These are phyloP conservation scores for Hanleya hanleyi DNA, from an alignment of 2,888 invertebrate species.

Conservation along the genomic window DNA sequence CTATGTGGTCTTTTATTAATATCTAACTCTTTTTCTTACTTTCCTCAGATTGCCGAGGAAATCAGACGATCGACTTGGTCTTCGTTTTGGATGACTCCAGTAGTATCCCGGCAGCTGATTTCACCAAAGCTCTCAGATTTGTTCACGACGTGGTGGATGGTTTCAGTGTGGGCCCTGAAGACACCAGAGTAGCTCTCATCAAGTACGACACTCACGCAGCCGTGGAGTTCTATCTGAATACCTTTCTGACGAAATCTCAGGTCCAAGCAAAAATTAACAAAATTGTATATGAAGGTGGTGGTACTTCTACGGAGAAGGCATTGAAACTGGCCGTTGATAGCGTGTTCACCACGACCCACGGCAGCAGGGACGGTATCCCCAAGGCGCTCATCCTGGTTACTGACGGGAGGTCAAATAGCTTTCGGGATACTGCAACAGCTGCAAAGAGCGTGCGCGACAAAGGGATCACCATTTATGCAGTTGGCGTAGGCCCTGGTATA, in stretches of 20 bases:
- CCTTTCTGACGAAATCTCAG: constrained; percentile 29
- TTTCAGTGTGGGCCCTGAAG: constrained; percentile 65
- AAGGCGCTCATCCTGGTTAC: neutral
- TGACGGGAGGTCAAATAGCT: neutral
- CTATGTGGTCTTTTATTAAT: neutral
- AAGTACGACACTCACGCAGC: constrained; percentile 69
- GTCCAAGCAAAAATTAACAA: constrained; percentile 21
- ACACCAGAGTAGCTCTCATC: constrained; percentile 68
- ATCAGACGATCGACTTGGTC: constrained; percentile 66
- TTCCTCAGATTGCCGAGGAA: constrained; percentile 27
- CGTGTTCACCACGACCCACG: neutral
- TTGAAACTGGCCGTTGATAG: neutral
- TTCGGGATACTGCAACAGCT: neutral
- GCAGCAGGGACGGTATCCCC: neutral
- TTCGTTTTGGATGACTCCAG: constrained; percentile 73
- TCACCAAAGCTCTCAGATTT: constrained; percentile 62
- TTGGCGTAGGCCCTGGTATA: neutral
- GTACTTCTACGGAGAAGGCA: constrained; percentile 33
- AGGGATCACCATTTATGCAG: neutral
- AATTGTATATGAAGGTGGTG: constrained; percentile 3
- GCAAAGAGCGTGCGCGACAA: neutral
- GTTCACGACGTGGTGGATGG: constrained; percentile 64
- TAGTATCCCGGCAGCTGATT: constrained; percentile 65
- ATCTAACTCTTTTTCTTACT: neutral
- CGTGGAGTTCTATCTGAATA: constrained; percentile 60